These are phyloP conservation scores for Sminthurinus aureus DNA, from an alignment of 2,888 invertebrate species.

Conservation along the genomic window DNA sequence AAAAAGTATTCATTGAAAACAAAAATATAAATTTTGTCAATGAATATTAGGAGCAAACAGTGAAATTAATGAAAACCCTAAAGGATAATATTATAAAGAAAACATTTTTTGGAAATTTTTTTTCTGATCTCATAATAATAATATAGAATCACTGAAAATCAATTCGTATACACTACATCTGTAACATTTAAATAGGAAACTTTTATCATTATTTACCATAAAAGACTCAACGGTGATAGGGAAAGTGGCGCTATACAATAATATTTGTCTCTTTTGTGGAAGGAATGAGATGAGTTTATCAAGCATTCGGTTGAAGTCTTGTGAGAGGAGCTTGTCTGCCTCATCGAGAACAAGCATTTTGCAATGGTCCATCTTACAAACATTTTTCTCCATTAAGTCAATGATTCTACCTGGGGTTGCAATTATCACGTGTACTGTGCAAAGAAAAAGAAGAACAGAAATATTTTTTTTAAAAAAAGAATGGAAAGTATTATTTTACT, in stretches of 20 bases:
- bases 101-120: too few species aligned
- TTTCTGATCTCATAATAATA: too few species aligned
- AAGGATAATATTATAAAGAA: too few species aligned
- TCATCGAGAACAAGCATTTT: constrained; percentile 97
- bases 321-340: constrained; percentile 97
- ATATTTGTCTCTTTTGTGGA: constrained; percentile 94
- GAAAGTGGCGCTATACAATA: constrained; percentile 98
- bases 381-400: constrained; percentile 98
- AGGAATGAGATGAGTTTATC: constrained; percentile 94
- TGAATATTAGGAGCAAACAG: too few species aligned
- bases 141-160: too few species aligned
- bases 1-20: not conserved
- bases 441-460: constrained; percentile 45
- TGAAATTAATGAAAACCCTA: too few species aligned
- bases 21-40: too few species aligned
- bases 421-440: constrained; percentile 94
- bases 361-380: constrained; percentile 94
- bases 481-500: not conserved
- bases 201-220: constrained; percentile 72
- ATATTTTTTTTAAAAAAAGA: not conserved
- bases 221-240: constrained; percentile 98
- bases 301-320: constrained; percentile 99
- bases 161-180: too few species aligned
- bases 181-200: too few species aligned
- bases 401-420: constrained; percentile 99